Conservation (phyloP, 2,797 vertebrate genomes). For the Cynodonichthys magdalenae region DNA sequence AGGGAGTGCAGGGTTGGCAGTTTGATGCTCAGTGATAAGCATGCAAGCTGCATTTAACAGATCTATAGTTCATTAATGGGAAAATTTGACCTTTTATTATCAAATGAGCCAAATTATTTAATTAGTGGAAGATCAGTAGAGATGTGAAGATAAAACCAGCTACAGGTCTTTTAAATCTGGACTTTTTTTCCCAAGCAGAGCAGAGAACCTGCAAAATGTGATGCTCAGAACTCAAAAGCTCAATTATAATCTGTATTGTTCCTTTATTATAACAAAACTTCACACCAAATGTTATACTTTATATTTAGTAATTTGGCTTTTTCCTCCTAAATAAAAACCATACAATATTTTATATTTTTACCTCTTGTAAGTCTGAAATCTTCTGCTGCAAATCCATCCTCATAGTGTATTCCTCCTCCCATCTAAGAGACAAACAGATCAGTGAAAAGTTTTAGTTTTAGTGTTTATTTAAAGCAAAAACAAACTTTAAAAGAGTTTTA, state of each 20-base stretch:
- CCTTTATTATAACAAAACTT: background rate
- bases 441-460: background rate
- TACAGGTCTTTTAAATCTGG: constrained; percentile 1
- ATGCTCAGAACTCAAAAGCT: constrained; percentile 1
- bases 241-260: background rate
- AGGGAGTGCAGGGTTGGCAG: constrained; percentile 17
- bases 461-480: constrained; percentile 3
- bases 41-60: background rate
- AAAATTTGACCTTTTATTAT: background rate
- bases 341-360: constrained; percentile 52
- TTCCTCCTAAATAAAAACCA: background rate
- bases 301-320: background rate
- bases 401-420: constrained; percentile 95
- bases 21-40: background rate
- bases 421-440: constrained; percentile 76
- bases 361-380: constrained; percentile 92
- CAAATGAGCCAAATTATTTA: background rate
- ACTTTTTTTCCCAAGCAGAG: background rate
- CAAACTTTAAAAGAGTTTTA: background rate
- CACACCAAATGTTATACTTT: background rate
- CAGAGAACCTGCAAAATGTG: background rate
- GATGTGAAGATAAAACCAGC: background rate
- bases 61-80: background rate
- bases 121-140: background rate
- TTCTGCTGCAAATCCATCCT: constrained; percentile 93